phyloP scores from a whole-genome alignment of 2,797 vertebrate genomes.

The Centropyge bicolor region DNA sequence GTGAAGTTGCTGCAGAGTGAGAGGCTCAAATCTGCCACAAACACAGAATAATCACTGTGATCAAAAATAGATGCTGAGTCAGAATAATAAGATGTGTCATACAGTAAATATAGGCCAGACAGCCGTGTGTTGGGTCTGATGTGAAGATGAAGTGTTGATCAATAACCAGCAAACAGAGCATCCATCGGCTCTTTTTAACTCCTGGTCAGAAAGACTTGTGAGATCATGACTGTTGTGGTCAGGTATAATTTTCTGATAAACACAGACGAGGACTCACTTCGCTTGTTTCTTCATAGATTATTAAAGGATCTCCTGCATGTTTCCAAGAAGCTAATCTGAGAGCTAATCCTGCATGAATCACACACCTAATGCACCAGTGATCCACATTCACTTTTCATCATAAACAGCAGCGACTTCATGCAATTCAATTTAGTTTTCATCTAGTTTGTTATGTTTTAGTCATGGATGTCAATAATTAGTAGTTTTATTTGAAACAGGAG shows the following conservation, averaged over 20 bases:
- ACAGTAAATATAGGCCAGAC: neutral
- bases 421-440: neutral
- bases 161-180: neutral
- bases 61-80: conserved; percentile 16
- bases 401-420: neutral
- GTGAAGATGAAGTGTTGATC: neutral
- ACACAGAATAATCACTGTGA: conserved; percentile 35
- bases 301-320: conserved; percentile 3
- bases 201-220: no score
- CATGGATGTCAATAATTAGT: neutral
- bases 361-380: conserved; percentile 16
- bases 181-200: neutral
- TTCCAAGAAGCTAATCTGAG: conserved; percentile 42
- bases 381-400: conserved; percentile 8
- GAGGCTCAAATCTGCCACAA: conserved; percentile 25
- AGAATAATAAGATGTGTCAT: conserved; percentile 21
- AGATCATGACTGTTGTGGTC: no score
- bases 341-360: conserved; percentile 52
- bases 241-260: neutral
- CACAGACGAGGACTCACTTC: neutral
- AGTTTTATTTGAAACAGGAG: neutral
- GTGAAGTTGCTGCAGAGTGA: conserved; percentile 33
- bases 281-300: neutral
- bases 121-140: neutral
- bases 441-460: neutral